Base-by-base conservation (phyloP, 2,113 vertebrate genomes). In the Tenrec ecaudatus region DNA sequence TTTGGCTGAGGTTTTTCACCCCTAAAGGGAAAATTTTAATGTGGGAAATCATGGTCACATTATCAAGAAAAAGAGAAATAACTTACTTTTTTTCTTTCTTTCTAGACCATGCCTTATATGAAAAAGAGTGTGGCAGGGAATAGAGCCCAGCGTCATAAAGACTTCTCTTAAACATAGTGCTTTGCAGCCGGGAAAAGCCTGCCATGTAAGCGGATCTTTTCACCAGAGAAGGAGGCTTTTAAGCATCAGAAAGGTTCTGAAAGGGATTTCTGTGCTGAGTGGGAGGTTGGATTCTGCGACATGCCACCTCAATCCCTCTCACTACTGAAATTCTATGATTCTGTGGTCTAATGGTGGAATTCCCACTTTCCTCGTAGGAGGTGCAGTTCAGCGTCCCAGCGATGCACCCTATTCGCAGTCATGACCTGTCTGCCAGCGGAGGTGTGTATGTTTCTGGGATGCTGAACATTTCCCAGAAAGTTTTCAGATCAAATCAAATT, bases 61-160 rank as follows among this genome's bases (percentile, higher is more conserved):
- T 94, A 69, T 77, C 53, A 93, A 94, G 69, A 53, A 29, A 75
- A 86, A 82, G 16, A 47, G 11, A 89, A 43, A 91, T 66, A 33
- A 47, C 75, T 69, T 38, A 78, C 79, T 90, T 27, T 94, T 66
- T 40, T 40, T 40, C 40, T 40, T 53, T 79, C 29, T 76, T 85
- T 88, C 20, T 36, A 64, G 29, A 27, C 40, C 25, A 69, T 7
- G 29, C 43, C 5, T 92, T 12, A 47, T 40, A 64, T 17, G 81
- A 92, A n/a, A 12, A 19, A 83, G 5, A 40, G 77, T 43, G 25
- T 69, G 2, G 14, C 16, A 88, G 43, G 31, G 6, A 83, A 33
- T 31, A 87, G 60, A 73, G 47, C 29, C 93, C 14, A 88, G 84
- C 29, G 57, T 40, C 53, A 96, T 71, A 8, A 86, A 76, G 27